Evolutionary conservation across 2,888 invertebrate genomes (phyloP), one percentile per base, ranked within the genome.

Genomic region (Stictocephala bisonia): DNA sequence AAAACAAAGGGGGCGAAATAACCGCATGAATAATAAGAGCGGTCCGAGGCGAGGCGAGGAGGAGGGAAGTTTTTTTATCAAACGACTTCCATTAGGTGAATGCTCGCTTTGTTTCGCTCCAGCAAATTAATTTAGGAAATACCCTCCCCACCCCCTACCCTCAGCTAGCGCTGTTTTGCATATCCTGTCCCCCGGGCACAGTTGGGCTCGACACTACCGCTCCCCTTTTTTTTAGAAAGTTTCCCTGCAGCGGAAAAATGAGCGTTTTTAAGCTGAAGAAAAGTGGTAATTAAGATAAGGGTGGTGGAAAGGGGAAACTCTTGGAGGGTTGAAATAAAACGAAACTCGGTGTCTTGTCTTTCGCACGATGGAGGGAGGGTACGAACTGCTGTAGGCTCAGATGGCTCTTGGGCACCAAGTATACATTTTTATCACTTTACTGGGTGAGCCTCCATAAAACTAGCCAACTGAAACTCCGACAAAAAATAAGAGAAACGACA

Each of bases 71-170:
- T 73, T 68, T 70, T 66, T 70, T 73, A 70, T 66, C 73, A 73
- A 70, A 73, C 69, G 53, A 70, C 70, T 73, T 73, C 73, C 73
- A 73, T 73, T 73, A 73, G 64, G 50, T 73, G 70, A 64, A 73
- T 73, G 73, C 66, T 69, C 69, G 70, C 69, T 73, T 73, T 73
- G 73, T 73, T 73, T 73, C 70, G 64, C 69, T 70, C 60, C 41
- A 58, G 68, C 73, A 73, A 73, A 73, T 73, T 73, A 73, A 73
- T 73, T 73, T 73, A 73, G 70, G 70, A 73, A 73, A 64, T 70
- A 68, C 68, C 27, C 41, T 35, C 41, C 26, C 15, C 64, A 31
- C 24, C 58, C 50, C 26, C 29, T 22, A 18, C 31, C 31, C 35
- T 41, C 66, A 35, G 24, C 35, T 20, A 15, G n/a, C 44, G 29